Base-by-base conservation (phyloP, 1,140 invertebrate species). In the Sycophila sp. region DNA sequence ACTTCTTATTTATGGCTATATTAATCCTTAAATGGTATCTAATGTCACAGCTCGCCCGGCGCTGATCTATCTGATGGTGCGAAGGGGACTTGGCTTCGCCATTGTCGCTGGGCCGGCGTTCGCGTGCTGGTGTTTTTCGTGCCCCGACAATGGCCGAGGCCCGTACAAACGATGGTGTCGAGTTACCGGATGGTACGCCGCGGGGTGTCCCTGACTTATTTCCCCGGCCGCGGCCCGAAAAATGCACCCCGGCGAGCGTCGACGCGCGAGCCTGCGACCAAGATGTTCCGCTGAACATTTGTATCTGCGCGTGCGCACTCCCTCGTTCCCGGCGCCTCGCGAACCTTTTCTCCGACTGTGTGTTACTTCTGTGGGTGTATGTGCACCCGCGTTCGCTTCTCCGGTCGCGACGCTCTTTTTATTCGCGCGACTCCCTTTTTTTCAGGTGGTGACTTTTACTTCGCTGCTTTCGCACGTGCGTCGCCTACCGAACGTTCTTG, bases 1-100 rank as follows among this genome's bases (percentile, higher is more conserved):
- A n/a, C n/a, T 69, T 19, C 78, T 86, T 85, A 86, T 86, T 86
- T 85, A 86, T 86, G 81, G 81, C 83, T 85, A 83, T 85, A 86
- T 86, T 86, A 86, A 86, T 85, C 83, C 84, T 85, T 85, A 86
- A 86, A 86, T 85, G 80, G 81, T 85, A 86, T 85, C 84, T 85
- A 85, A 85, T 85, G 84, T 86, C 84, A 83, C 77, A 84, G 74
- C 79, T 71, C 71, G 73, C 72, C 58, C 67, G 75, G 58, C 77
- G 75, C 77, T 78, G 78, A 84, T 81, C 78, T 80, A 82, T 85
- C 82, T 77, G 81, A 82, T 79, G 77, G 62, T n/a, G 58, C 19
- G n/a, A n/a, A n/a, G n/a, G 74, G 69, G 67, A 66, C 71, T 38
- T 22, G 42, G 42, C 78, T 77, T 47, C 32, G 77, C 77, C 74